These are phyloP conservation scores for Pardosa pseudoannulata DNA, from an alignment of 2,888 invertebrate species.

Conservation along the genomic window DNA sequence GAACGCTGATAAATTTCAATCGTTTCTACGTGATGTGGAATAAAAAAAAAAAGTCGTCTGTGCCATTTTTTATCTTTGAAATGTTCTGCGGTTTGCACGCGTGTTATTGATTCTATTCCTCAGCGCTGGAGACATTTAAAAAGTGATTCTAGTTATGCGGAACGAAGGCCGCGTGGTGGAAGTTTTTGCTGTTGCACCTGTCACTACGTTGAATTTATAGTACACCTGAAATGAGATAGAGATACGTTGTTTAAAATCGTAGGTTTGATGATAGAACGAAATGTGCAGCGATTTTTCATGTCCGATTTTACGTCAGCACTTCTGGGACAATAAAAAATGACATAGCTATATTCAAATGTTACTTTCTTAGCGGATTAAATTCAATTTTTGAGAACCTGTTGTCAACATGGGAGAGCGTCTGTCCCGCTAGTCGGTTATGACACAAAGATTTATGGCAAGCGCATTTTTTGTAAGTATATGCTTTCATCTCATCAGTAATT, in stretches of 20 bases:
- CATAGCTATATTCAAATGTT: neutral
- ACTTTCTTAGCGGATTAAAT: neutral
- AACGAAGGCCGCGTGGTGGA: neutral
- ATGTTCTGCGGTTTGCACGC: slow-evolving; percentile 25
- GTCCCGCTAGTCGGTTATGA: neutral
- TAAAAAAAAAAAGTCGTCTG: neutral
- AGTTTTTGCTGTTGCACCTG: slow-evolving; percentile 1
- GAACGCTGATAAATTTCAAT: slow-evolving; percentile 26
- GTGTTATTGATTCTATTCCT: slow-evolving; percentile 8
- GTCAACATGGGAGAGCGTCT: neutral
- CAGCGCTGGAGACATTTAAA: neutral
- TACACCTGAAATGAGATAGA: slow-evolving; percentile 1
- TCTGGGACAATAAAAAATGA: slow-evolving; percentile 9
- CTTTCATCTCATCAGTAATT: too few relatives aligned
- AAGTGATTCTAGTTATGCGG: slow-evolving; percentile 19
- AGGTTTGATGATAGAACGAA: neutral
- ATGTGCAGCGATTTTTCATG: slow-evolving; percentile 2
- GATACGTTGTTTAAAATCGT: neutral
- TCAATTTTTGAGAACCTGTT: neutral
- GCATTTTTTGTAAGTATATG: too few relatives aligned
- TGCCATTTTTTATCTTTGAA: neutral
- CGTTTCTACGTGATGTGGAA: slow-evolving; percentile 7
- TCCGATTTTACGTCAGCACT: slow-evolving; percentile 1
- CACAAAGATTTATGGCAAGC: too few relatives aligned
- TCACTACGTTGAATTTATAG: slow-evolving; percentile 2